Base-by-base conservation (phyloP, 1,140 invertebrate genomes). In the Eubasilissa regina region DNA sequence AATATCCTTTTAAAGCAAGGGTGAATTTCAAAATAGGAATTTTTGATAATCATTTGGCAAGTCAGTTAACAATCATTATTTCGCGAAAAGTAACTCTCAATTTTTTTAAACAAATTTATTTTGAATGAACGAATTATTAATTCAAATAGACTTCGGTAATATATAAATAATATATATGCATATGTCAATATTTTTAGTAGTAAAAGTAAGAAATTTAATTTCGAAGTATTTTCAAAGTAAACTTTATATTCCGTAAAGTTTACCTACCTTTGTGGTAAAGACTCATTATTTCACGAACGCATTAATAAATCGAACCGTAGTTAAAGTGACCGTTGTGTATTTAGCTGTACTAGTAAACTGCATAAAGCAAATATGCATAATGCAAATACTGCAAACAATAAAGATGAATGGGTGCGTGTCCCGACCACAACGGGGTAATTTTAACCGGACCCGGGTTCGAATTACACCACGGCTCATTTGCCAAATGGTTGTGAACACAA, bases 381-480 rank as follows among this genome's bases (percentile, higher is more conserved):
- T 78, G 76, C 74, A 64, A 11, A 47, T 35, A 56, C 15, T 75
- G 43, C 48, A 66, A 66, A 77, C 47, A 78, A 78, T 56, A 78
- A 78, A 70, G 53, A 78, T 56, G 75, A 70, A 53, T 64, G 62
- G 45, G 76, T 78, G 51, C 66, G 64, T 78, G 64, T 78, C 48
- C 47, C 47, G 44, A 78, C 62, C 64, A 47, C 64, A 78, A 15
- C 75, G 76, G 64, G 51, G 64, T 70, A 78, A 70, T 78, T 78
- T 78, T 44, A 70, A 43, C 76, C 21, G 60, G n/a, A 35, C 45
- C 19, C 35, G 17, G 25, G 44, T 44, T 74, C 70, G 35, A 25
- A 74, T 74, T 74, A 74, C 70, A 74, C 11, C 25, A 58, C 25
- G 70, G 70, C 70, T 74, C 70, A 74, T 74, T 74, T 56, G 70